These are phyloP conservation scores for Syrrhaptes paradoxus DNA, from an alignment of 2,113 vertebrate genomes.

Conservation along the genomic window DNA sequence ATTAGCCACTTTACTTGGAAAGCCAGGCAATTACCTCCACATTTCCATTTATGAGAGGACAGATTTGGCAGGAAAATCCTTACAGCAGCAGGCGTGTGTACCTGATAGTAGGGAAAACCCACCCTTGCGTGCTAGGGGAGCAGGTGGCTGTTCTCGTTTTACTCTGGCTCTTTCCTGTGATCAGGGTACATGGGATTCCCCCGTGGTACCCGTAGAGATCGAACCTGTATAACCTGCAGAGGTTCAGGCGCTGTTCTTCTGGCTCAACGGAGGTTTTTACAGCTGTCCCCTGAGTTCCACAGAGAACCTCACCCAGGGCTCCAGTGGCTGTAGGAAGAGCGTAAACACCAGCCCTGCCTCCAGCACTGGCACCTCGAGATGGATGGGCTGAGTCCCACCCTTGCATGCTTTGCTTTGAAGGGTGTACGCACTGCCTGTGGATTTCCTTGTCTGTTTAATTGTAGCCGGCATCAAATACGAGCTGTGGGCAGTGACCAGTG, in stretches of 20 bases:
- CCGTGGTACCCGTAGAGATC: not conserved
- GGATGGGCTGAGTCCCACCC: not conserved
- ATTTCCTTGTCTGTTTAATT: not conserved
- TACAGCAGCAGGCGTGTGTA: not conserved
- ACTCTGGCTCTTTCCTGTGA: not conserved
- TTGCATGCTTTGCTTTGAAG: not conserved
- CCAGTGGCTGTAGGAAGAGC: not conserved
- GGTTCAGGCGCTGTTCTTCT: not conserved
- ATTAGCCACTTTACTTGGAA: not conserved
- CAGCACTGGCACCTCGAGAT: not conserved
- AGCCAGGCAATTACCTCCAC: not conserved
- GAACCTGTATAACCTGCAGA: not conserved
- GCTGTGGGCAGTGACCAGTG: not conserved
- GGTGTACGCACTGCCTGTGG: not conserved
- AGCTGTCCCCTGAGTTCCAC: not conserved
- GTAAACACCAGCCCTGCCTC: accelerated
- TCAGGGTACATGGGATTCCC: not conserved
- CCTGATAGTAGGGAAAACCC: not conserved
- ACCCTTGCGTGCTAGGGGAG: not conserved
- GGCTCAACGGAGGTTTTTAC: not conserved
- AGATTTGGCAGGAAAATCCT: not conserved
- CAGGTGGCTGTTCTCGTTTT: not conserved
- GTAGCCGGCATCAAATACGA: not conserved
- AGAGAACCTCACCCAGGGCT: not conserved
- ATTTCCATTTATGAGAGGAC: not conserved